Conservation (phyloP, 2,113 vertebrate species). For the Mixornis gularis region DNA sequence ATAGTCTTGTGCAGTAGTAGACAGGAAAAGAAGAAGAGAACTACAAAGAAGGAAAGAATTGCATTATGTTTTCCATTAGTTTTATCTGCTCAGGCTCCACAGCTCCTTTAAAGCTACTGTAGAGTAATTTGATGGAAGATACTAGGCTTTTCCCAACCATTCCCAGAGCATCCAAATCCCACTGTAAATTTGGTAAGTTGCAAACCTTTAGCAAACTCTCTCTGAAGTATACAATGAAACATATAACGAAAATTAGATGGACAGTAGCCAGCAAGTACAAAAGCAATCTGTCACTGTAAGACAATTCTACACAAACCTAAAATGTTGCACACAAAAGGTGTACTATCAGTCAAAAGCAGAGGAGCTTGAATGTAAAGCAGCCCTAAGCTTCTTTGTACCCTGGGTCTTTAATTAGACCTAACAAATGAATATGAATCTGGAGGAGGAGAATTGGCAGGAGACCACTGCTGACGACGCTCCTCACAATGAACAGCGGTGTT, state of each 20-base stretch:
- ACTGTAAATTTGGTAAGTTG: neutral
- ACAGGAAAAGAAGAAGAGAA: neutral
- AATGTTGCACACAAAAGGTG: constrained; percentile 36
- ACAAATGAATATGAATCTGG: constrained; percentile 30
- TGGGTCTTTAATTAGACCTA: constrained; percentile 46
- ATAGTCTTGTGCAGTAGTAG: neutral
- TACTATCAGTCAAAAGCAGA: constrained; percentile 37
- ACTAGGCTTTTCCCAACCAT: neutral
- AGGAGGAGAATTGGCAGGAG: constrained; percentile 37
- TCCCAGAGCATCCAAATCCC: neutral
- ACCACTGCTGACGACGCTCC: neutral
- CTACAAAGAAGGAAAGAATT: neutral
- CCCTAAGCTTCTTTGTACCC: constrained; percentile 12
- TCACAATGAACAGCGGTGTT: neutral
- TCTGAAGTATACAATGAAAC: neutral
- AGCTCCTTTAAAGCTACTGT: neutral
- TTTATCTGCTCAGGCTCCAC: neutral
- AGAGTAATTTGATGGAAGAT: neutral
- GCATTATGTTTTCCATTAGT: neutral
- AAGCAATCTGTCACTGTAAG: constrained; percentile 12
- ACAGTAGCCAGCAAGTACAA: constrained; percentile 1
- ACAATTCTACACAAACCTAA: neutral
- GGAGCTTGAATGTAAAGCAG: neutral
- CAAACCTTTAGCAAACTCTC: neutral
- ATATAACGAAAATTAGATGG: neutral